phyloP scores from a whole-genome alignment of 1,140 invertebrate genomes.

The Gryon sp. region DNA sequence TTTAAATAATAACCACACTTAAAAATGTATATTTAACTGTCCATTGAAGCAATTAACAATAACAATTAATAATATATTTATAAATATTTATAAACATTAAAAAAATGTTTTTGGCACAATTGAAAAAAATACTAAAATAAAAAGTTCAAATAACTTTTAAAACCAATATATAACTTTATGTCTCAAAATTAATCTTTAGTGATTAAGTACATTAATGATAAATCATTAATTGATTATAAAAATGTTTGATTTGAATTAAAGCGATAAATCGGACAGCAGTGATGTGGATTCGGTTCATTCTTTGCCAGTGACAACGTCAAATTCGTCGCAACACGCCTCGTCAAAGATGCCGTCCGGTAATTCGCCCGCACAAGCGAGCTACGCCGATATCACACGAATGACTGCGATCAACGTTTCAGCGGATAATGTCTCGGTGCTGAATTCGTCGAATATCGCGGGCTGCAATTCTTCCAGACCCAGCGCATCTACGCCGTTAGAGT shows the following conservation, averaged over 20 bases:
- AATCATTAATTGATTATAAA: not conserved
- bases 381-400: conserved; percentile 86
- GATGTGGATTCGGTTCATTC: conserved; percentile 88
- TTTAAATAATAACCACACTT: too few species aligned
- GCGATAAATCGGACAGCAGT: conserved; percentile 87
- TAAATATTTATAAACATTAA: too few species aligned
- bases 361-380: conserved; percentile 83
- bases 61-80: too few species aligned
- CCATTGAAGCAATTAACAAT: too few species aligned
- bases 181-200: too few species aligned
- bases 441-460: conserved; percentile 68
- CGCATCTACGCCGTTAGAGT: not conserved
- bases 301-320: conserved; percentile 83
- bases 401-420: conserved; percentile 75
- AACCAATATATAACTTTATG: too few species aligned
- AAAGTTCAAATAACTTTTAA: too few species aligned
- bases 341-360: conserved; percentile 77
- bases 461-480: conserved; percentile 67
- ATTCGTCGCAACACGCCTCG: conserved; percentile 72
- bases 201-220: too few species aligned
- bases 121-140: too few species aligned
- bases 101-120: too few species aligned
- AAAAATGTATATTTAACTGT: too few species aligned
- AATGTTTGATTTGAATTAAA: conserved; percentile 52
- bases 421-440: conserved; percentile 67